Conservation (phyloP, 1,140 invertebrate species). For the Brachionus manjavacas region DNA sequence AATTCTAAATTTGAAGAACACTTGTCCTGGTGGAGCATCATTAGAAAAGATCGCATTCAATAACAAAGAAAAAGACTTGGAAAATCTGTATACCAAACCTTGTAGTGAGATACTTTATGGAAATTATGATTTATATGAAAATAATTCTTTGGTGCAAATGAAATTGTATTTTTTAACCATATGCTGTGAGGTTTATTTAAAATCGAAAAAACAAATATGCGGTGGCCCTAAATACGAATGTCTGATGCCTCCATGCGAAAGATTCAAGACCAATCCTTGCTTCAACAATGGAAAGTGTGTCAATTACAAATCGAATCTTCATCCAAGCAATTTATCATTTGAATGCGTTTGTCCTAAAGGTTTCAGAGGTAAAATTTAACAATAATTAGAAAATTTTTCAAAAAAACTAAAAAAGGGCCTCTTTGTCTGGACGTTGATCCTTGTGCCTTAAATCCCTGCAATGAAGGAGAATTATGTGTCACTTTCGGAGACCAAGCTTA, state of each 20-base stretch:
- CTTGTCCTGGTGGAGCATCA: not conserved
- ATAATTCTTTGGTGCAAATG: not conserved
- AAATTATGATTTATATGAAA: not conserved
- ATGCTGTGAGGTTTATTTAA: conserved; percentile 20
- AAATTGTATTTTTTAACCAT: not conserved
- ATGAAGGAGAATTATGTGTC: not conserved
- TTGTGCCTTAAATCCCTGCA: not conserved
- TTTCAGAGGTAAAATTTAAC: not conserved
- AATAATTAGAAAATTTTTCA: not conserved
- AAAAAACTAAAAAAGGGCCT: not conserved
- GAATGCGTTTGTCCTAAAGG: not conserved
- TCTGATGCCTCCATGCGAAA: not conserved
- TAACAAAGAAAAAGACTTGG: not conserved
- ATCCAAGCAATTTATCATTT: conserved; percentile 5
- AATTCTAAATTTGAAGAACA: not conserved
- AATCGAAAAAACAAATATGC: not conserved
- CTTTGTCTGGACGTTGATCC: not conserved
- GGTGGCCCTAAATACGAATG: not conserved
- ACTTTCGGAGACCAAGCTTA: not conserved
- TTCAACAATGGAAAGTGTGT: conserved; percentile 14
- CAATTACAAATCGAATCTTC: not conserved
- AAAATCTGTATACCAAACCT: not conserved
- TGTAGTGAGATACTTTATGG: not conserved
- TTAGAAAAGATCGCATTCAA: not conserved
- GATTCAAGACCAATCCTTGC: not conserved